Evolutionary conservation across 2,888 invertebrate genomes (phyloP).

Genomic region (Vannuccia rotundouncinata): DNA sequence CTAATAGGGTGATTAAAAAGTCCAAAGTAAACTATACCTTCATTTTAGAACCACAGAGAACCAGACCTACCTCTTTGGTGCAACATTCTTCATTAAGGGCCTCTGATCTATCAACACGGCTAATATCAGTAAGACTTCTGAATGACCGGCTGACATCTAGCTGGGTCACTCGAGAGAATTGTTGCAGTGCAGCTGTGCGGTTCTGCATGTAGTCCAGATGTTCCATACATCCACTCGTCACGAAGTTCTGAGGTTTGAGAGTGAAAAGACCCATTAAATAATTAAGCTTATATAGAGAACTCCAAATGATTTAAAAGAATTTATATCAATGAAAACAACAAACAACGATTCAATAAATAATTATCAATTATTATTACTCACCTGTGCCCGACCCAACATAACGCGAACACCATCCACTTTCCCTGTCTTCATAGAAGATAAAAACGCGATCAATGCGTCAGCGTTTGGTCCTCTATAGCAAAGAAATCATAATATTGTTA

Average conservation of each 20-base stretch:
- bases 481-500: too few relatives aligned
- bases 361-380: constrained; percentile 41
- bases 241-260: constrained; percentile 38
- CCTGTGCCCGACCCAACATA: constrained; percentile 69
- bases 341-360: too few relatives aligned
- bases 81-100: too few relatives aligned
- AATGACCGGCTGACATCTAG: constrained; percentile 29
- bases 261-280: too few relatives aligned
- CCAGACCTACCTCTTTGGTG: too few relatives aligned
- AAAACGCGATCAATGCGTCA: constrained; percentile 78
- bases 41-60: too few relatives aligned
- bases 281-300: too few relatives aligned
- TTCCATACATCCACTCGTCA: constrained; percentile 62
- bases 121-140: constrained; percentile 8
- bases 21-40: background rate
- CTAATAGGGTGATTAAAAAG: constrained; percentile 43
- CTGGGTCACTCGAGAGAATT: constrained; percentile 12
- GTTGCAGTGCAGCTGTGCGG: constrained; percentile 1
- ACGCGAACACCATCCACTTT: constrained; percentile 92
- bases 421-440: constrained; percentile 93
- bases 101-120: too few relatives aligned
- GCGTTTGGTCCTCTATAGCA: constrained; percentile 62
- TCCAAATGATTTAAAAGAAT: too few relatives aligned
- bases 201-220: constrained; percentile 88
- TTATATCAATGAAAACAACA: too few relatives aligned